These are phyloP conservation scores for Brachionus calyciflorus DNA, from an alignment of 1,140 invertebrate genomes.

Conservation along the genomic window DNA sequence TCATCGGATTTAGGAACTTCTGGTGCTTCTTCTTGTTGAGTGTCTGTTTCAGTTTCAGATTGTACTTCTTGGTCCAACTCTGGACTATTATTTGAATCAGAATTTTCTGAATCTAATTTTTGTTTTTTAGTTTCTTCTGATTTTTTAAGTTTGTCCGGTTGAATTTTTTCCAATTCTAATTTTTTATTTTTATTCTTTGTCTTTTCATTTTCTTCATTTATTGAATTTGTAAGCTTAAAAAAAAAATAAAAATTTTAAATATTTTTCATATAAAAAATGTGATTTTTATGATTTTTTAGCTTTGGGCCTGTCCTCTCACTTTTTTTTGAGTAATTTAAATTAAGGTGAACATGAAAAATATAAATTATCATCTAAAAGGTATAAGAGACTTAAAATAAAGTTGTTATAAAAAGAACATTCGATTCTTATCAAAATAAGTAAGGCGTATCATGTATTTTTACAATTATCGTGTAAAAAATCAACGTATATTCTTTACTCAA, in stretches of 20 bases:
- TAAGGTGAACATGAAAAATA: no score
- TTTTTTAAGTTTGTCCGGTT: constrained; percentile 32
- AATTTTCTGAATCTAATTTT: not conserved
- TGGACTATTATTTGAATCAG: not conserved
- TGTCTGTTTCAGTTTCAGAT: not conserved
- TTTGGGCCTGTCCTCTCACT: no score
- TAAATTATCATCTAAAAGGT: no score
- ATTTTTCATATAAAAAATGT: no score
- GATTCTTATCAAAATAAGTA: no score
- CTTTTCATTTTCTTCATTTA: not conserved
- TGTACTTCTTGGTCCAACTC: not conserved
- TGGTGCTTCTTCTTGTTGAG: not conserved
- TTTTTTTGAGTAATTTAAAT: no score
- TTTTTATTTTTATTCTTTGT: not conserved
- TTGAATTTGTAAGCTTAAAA: constrained; percentile 1
- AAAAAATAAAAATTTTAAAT: not conserved
- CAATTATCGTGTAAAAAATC: no score
- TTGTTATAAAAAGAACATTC: no score
- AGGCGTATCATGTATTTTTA: no score
- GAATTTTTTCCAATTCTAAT: constrained; percentile 10
- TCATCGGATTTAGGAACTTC: not conserved
- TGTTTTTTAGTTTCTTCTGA: constrained; percentile 2
- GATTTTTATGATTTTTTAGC: no score
- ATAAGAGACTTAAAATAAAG: no score
- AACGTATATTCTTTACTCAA: no score